These are phyloP conservation scores for Erpetoichthys calabaricus DNA, from an alignment of 2,797 vertebrate species.

Conservation along the genomic window DNA sequence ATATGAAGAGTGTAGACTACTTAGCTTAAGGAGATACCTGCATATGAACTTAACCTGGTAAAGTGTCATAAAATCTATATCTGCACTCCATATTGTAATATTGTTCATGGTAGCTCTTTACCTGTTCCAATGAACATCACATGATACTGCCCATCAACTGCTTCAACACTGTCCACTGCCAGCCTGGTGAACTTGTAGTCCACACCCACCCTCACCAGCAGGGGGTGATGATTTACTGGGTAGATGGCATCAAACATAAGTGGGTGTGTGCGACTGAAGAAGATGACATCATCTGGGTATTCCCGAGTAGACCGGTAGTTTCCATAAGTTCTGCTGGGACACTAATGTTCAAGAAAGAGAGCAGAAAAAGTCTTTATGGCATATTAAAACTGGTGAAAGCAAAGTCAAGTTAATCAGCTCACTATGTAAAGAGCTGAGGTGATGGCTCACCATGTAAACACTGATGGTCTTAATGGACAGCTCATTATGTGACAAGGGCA, in stretches of 20 bases:
- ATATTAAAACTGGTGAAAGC: neutral
- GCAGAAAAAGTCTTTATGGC: neutral
- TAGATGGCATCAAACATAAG: conserved; percentile 46
- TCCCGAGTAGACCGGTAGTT: conserved; percentile 59
- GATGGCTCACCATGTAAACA: no score
- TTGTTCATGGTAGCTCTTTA: no score
- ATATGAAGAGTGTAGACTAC: no score
- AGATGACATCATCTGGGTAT: conserved; percentile 67
- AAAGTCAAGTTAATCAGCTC: neutral
- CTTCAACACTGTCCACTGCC: conserved; percentile 60
- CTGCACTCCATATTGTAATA: no score
- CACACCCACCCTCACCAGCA: conserved; percentile 56
- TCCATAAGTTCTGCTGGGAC: conserved; percentile 64
- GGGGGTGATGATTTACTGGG: conserved; percentile 49
- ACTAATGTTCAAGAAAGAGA: conserved; percentile 30
- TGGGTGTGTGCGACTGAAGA: conserved; percentile 64
- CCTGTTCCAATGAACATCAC: conserved; percentile 66
- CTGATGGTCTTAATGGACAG: no score
- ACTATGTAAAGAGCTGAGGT: no score
- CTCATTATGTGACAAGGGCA: no score
- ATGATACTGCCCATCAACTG: conserved; percentile 55
- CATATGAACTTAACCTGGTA: no score
- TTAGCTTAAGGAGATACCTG: no score
- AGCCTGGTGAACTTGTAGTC: conserved; percentile 59
- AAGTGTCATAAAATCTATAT: no score